These are phyloP conservation scores for Dromius quadrimaculatus DNA, from an alignment of 2,888 invertebrate genomes.

Conservation along the genomic window DNA sequence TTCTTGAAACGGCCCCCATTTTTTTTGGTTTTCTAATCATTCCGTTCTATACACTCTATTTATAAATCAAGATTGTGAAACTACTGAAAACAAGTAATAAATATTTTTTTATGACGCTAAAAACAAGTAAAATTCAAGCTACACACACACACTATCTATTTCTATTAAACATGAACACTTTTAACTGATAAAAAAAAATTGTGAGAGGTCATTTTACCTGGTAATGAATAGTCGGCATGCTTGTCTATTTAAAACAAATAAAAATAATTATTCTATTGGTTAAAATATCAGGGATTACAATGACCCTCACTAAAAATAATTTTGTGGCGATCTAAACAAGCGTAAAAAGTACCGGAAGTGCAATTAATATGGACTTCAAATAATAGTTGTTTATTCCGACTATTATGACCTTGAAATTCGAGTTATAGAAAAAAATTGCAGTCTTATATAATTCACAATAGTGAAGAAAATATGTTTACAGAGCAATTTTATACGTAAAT, in stretches of 20 bases:
- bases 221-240: constrained; percentile 22
- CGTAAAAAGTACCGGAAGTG: constrained; percentile 11
- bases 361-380: constrained; percentile 2
- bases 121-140: too few species aligned
- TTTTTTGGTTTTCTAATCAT: too few species aligned
- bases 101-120: too few species aligned
- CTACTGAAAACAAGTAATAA: too few species aligned
- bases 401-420: neutral
- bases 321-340: constrained; percentile 6
- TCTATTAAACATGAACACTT: too few species aligned
- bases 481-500: neutral
- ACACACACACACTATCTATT: too few species aligned
- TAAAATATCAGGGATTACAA: neutral
- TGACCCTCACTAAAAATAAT: constrained; percentile 13
- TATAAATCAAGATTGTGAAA: too few species aligned
- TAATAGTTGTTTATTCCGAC: neutral
- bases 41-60: too few species aligned
- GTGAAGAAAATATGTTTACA: constrained; percentile 1
- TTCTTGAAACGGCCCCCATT: too few species aligned
- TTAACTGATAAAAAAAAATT: too few species aligned
- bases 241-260: constrained; percentile 26
- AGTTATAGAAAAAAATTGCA: neutral
- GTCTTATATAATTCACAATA: neutral
- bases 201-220: constrained; percentile 27
- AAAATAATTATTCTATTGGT: constrained; percentile 12